Evolutionary conservation across 2,797 vertebrate genomes (phyloP).

Genomic region (Natrix natrix): DNA sequence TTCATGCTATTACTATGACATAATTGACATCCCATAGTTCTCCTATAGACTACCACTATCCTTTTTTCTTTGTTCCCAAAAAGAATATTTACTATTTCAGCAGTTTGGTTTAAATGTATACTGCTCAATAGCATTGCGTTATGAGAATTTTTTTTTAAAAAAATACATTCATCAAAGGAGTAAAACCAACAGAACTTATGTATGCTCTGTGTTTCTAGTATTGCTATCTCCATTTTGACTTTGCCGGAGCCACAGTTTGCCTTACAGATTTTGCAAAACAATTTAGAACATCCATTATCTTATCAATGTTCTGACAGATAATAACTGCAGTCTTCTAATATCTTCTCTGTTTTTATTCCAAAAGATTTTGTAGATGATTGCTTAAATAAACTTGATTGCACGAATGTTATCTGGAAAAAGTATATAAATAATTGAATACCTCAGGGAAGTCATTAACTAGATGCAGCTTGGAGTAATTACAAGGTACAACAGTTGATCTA

Average conservation of each 20-base stretch:
- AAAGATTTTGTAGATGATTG: neutral
- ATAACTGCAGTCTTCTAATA: neutral
- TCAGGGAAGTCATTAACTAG: neutral
- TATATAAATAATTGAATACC: neutral
- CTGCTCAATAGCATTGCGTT: neutral
- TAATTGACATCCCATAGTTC: neutral
- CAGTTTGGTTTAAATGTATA: neutral
- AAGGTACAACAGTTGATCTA: neutral
- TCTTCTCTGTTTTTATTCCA: neutral
- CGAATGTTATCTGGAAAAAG: neutral
- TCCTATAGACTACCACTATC: neutral
- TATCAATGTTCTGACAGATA: neutral
- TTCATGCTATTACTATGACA: neutral
- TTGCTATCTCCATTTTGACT: neutral
- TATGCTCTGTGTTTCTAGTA: neutral
- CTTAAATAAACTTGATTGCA: neutral
- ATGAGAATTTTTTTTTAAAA: neutral
- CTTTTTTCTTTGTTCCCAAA: neutral
- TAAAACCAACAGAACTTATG: neutral
- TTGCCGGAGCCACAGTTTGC: no score
- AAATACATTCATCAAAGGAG: neutral
- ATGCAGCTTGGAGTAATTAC: neutral
- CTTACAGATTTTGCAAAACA: neutral
- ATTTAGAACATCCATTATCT: neutral
- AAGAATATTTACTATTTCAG: neutral